Evolutionary conservation across 1,140 invertebrate genomes (phyloP).

Genomic region (Magallana gigas): DNA sequence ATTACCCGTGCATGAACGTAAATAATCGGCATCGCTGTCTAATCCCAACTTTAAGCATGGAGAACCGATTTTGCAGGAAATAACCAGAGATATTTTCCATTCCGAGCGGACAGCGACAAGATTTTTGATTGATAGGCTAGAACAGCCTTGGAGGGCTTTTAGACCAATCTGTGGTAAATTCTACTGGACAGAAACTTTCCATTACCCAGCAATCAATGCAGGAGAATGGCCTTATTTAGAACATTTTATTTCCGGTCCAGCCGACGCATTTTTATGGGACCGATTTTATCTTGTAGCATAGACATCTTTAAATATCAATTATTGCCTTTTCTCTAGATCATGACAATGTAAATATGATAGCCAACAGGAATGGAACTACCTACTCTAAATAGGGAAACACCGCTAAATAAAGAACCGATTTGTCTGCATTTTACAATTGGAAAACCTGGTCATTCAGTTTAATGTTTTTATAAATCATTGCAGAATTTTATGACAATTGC

Average conservation of each 20-base stretch:
- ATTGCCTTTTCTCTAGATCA: background rate
- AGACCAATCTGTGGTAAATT: conserved; percentile 4
- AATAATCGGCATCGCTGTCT: conserved; percentile 17
- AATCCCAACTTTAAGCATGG: background rate
- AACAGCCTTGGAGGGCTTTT: background rate
- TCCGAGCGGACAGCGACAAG: conserved; percentile 2
- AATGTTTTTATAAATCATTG: too few species aligned
- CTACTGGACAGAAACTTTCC: conserved; percentile 14
- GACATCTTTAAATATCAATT: conserved; percentile 20
- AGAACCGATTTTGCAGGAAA: conserved; percentile 27
- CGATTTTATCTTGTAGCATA: conserved; percentile 7
- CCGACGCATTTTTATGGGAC: conserved; percentile 3
- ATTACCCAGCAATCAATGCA: conserved; percentile 17
- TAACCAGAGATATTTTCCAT: background rate
- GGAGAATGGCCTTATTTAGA: conserved; percentile 6
- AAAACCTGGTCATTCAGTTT: too few species aligned
- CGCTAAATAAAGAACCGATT: too few species aligned
- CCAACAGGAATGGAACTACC: background rate
- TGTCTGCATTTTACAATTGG: too few species aligned
- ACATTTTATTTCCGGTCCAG: conserved; percentile 35
- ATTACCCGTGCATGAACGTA: conserved; percentile 10
- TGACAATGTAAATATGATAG: background rate
- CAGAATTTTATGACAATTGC: too few species aligned
- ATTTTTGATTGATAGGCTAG: conserved; percentile 8
- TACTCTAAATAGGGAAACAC: too few species aligned